These are phyloP conservation scores for Panzeria rudis DNA, from an alignment of 2,888 invertebrate species.

Conservation along the genomic window DNA sequence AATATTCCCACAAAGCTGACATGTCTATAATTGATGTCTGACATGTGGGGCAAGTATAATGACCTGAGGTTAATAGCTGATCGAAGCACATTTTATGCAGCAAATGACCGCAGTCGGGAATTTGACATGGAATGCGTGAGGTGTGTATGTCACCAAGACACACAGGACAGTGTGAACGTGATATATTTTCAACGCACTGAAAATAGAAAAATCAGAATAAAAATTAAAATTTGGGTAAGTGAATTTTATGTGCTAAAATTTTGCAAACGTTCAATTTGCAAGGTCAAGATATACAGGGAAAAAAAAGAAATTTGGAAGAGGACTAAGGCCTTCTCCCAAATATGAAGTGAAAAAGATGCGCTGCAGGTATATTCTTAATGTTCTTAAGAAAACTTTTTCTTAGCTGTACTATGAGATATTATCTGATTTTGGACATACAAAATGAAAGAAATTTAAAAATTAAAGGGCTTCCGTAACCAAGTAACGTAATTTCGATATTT, in stretches of 20 bases:
- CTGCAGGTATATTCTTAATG: too few species aligned
- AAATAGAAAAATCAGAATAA: slow-evolving; percentile 74
- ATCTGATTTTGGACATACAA: too few species aligned
- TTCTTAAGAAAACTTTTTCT: too few species aligned
- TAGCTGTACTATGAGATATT: too few species aligned
- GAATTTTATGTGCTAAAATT: not conserved
- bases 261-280: too few species aligned
- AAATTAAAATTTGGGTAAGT: slow-evolving; percentile 1
- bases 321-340: too few species aligned
- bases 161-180: slow-evolving; percentile 94
- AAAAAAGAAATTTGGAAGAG: too few species aligned
- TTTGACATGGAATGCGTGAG: slow-evolving; percentile 93
- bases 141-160: slow-evolving; percentile 96
- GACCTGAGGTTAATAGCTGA: slow-evolving; percentile 88
- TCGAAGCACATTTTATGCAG: slow-evolving; percentile 94
- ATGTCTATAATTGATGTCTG: slow-evolving; percentile 95
- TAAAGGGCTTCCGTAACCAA: too few species aligned
- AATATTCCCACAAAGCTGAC: slow-evolving; percentile 88
- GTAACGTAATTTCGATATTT: too few species aligned
- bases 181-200: slow-evolving; percentile 95
- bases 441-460: too few species aligned
- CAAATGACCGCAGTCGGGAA: slow-evolving; percentile 94
- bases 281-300: too few species aligned
- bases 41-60: slow-evolving; percentile 95
- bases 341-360: too few species aligned